Base-by-base conservation (phyloP, 2,888 invertebrate species). In the Monochamus alternatus region DNA sequence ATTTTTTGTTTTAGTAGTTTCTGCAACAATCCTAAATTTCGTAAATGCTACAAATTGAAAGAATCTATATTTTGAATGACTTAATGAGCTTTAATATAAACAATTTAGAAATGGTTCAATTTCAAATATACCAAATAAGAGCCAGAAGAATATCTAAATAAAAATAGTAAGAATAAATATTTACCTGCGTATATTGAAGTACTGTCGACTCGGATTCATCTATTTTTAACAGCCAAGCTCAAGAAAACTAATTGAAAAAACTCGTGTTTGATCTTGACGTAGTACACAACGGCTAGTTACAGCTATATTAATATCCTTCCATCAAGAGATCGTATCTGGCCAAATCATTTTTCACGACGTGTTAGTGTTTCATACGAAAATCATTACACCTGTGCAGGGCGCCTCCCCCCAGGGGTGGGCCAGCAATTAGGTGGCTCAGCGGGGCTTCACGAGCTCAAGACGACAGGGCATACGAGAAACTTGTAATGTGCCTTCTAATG, bases 331-430 rank as follows among this genome's bases (percentile, higher is more conserved):
- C 52, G 72, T 76, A 78, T 80, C 69, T 75, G 68, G 75, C 51
- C 68, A 78, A 78, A 81, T 81, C 83, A 83, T 82, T 84, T 82
- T 83, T 84, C 83, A 81, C 75, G 76, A 80, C 75, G 71, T 78
- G 78, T 75, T 78, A 82, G 82, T 83, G 83, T 84, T 82, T 83
- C 81, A 82, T 84, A 82, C 78, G 80, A 84, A 84, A 84, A 84
- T 82, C 84, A 85, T 85, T 85, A 85, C 84, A 85, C 84, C 84
- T 84, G 84, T 82, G 80, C 80, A 80, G 81, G 82, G 80, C 78
- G 81, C 79, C 80, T 79, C 81, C 83, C 85, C 63, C 85, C 82
- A 80, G 78, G 81, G 83, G 81, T 81, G 80, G 78, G 68, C 80
- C 78, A 51, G 81, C 82, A 82, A 82, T 82, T 82, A 82, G 81